Conservation (phyloP, 2,113 vertebrate species). For the Syrmaticus mikado region DNA sequence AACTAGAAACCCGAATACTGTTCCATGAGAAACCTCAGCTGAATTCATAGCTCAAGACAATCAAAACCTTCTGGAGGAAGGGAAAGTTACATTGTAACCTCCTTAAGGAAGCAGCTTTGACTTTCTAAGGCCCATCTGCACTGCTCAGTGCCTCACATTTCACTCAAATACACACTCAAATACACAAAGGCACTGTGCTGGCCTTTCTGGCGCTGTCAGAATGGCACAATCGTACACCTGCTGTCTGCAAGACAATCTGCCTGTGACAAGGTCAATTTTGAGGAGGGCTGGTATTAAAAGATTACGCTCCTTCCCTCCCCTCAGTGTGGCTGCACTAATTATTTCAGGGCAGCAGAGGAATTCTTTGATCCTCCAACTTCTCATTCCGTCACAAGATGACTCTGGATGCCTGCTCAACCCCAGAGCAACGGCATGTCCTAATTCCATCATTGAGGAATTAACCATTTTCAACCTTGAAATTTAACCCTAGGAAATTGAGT, state of each 20-base stretch:
- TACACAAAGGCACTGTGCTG: neutral
- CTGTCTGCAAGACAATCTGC: neutral
- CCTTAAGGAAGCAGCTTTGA: neutral
- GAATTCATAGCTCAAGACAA: neutral
- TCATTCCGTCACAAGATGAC: conserved; percentile 7
- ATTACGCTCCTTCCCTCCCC: conserved; percentile 61
- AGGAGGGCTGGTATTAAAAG: conserved; percentile 69
- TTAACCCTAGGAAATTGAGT: conserved; percentile 34
- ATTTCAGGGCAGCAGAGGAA: conserved; percentile 36
- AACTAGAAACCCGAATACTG: neutral
- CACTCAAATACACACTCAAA: neutral
- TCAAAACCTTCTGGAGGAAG: neutral
- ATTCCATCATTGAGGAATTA: neutral
- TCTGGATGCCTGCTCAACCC: neutral
- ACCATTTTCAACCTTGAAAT: conserved; percentile 46
- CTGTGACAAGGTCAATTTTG: conserved; percentile 57
- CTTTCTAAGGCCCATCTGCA: neutral
- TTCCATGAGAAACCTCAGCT: neutral
- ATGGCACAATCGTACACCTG: neutral
- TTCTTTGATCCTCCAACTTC: conserved; percentile 41
- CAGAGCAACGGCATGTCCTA: neutral
- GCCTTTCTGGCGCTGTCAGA: neutral
- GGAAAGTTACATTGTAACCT: neutral
- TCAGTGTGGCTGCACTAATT: conserved; percentile 38
- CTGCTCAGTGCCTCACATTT: neutral